These are phyloP conservation scores for Lasioglossum morio DNA, from an alignment of 2,888 invertebrate species.

Conservation along the genomic window DNA sequence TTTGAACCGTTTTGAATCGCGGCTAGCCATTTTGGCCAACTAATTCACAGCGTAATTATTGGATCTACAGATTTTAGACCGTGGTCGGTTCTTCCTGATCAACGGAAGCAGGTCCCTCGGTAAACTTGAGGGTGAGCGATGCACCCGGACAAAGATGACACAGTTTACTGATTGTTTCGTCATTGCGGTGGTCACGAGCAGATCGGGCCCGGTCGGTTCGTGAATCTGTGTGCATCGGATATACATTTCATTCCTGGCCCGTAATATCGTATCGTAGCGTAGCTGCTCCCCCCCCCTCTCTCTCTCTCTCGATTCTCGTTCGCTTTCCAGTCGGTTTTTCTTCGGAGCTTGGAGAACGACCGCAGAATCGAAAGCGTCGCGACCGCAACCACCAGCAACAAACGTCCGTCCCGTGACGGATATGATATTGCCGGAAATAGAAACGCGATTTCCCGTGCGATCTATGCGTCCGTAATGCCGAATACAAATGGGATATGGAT, in stretches of 20 bases:
- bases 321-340: conserved; percentile 24
- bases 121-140: not conserved
- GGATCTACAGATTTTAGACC: not conserved
- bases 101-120: not conserved
- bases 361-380: conserved; percentile 36
- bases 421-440: conserved; percentile 81
- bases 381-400: conserved; percentile 47
- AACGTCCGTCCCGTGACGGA: conserved; percentile 75
- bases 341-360: conserved; percentile 30
- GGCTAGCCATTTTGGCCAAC: not conserved
- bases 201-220: not conserved
- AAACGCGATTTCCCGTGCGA: conserved; percentile 79
- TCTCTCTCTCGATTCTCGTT: not conserved
- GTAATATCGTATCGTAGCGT: not conserved
- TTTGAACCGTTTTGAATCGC: not conserved
- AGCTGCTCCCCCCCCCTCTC: not conserved
- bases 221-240: not conserved
- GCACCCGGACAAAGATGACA: not conserved
- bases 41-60: not conserved
- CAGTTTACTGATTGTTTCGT: conserved; percentile 10
- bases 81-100: not conserved
- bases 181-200: not conserved
- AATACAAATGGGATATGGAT: conserved; percentile 80
- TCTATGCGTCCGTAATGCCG: conserved; percentile 78
- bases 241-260: not conserved